These are phyloP conservation scores for Drosophila infuscata DNA, from an alignment of 2,888 invertebrate species.

Conservation along the genomic window DNA sequence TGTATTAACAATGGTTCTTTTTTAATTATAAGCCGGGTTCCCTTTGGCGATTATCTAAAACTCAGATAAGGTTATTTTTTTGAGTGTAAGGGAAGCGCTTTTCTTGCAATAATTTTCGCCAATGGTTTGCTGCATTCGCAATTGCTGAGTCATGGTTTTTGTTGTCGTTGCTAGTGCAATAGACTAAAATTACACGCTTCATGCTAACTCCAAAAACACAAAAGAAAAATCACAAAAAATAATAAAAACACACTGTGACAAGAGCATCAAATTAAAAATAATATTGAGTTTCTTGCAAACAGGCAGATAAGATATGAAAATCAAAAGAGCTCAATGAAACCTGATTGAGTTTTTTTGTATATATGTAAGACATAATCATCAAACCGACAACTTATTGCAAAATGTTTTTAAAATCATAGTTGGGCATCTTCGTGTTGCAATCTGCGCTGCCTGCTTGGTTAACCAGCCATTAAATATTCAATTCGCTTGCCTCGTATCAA, in stretches of 20 bases:
- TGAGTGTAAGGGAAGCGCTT: slow-evolving; percentile 5
- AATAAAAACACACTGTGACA: slow-evolving; percentile 26
- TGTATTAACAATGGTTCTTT: too few relatives aligned
- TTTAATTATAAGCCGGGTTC: too few relatives aligned
- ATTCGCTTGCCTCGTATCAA: slow-evolving; percentile 26
- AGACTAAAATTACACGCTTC: slow-evolving; percentile 34
- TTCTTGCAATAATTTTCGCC: slow-evolving; percentile 17
- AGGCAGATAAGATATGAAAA: slow-evolving; percentile 1
- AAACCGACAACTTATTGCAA: slow-evolving; percentile 40
- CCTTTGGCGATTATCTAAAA: not conserved
- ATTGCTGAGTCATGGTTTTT: slow-evolving; percentile 31
- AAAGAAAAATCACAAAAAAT: slow-evolving; percentile 47
- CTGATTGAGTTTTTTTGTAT: slow-evolving; percentile 29
- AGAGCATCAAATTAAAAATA: slow-evolving; percentile 10
- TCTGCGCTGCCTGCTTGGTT: slow-evolving; percentile 2
- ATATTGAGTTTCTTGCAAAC: slow-evolving; percentile 4
- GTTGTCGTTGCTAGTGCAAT: slow-evolving; percentile 7
- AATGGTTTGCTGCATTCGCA: slow-evolving; percentile 12
- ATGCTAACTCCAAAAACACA: slow-evolving; percentile 16
- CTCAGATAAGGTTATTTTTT: not conserved
- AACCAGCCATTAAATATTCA: slow-evolving; percentile 37
- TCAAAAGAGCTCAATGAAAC: slow-evolving; percentile 26
- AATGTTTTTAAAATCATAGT: slow-evolving; percentile 21
- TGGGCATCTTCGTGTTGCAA: slow-evolving; percentile 41
- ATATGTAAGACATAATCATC: not conserved